Conservation (phyloP, 2,797 vertebrate genomes). For the Pogoniulus pusillus region DNA sequence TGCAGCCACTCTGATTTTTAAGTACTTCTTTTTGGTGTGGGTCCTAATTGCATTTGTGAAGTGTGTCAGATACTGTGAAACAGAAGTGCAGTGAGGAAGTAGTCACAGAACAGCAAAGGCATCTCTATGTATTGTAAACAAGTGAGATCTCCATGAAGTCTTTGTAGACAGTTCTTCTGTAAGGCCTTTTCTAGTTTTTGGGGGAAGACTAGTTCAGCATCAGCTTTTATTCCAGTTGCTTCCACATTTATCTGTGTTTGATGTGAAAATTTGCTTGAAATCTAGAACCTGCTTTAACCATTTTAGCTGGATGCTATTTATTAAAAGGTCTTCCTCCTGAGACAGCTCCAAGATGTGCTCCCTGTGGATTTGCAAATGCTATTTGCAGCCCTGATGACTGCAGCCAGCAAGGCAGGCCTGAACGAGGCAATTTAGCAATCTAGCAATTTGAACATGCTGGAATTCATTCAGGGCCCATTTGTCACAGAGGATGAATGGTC, state of each 20-base stretch:
- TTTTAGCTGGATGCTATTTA: background rate
- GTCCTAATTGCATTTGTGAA: background rate
- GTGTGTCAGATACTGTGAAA: slow-evolving; percentile 13
- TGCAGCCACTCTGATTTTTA: slow-evolving; percentile 1
- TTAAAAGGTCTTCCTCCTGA: background rate
- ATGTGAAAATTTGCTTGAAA: background rate
- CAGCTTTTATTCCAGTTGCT: background rate
- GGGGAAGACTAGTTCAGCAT: background rate
- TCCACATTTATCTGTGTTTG: background rate
- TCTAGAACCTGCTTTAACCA: background rate
- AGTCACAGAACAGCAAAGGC: slow-evolving; percentile 5
- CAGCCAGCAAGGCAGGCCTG: background rate
- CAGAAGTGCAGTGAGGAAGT: background rate
- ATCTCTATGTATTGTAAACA: background rate
- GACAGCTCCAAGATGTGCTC: background rate
- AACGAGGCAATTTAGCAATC: background rate
- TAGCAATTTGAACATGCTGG: background rate
- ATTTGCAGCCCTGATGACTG: background rate
- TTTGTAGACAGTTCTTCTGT: background rate
- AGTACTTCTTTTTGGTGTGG: background rate
- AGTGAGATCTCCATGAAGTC: slow-evolving; percentile 6
- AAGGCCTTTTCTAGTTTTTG: background rate
- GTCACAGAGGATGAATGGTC: background rate
- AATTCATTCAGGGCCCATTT: background rate
- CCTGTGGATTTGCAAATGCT: background rate